These are phyloP conservation scores for Bombus polaris DNA, from an alignment of 1,140 invertebrate genomes.

Conservation along the genomic window DNA sequence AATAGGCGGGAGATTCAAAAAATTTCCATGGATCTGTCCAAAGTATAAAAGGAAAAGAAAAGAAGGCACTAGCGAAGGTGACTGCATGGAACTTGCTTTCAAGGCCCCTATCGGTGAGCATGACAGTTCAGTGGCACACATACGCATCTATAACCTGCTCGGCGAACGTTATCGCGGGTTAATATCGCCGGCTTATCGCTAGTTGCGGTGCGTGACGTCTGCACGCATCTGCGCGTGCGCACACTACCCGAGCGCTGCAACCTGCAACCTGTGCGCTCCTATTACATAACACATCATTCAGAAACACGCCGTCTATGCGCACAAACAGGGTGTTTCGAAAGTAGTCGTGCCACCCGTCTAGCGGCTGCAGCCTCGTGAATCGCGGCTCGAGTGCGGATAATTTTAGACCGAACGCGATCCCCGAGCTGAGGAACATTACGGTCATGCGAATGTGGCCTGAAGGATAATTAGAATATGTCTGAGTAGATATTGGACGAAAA, in stretches of 20 bases:
- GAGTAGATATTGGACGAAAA: too few species aligned
- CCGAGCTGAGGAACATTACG: neutral
- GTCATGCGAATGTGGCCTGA: too few species aligned
- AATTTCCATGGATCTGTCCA: neutral
- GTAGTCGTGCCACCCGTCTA: slow-evolving; percentile 7
- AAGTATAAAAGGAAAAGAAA: neutral
- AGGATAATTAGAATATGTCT: neutral
- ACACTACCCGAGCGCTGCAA: neutral
- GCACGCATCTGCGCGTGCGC: slow-evolving; percentile 22
- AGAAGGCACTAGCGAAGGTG: neutral
- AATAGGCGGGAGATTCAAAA: neutral
- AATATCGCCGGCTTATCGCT: slow-evolving; percentile 40
- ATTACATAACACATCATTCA: slow-evolving; percentile 41
- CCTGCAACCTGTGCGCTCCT: slow-evolving; percentile 18
- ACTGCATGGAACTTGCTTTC: slow-evolving; percentile 4
- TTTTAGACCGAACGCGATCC: slow-evolving; percentile 21
- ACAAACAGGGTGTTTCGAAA: slow-evolving; percentile 46
- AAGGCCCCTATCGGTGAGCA: slow-evolving; percentile 13
- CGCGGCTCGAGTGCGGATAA: neutral
- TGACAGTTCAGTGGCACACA: slow-evolving; percentile 33
- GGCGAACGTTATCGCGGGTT: slow-evolving; percentile 25
- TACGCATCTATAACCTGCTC: slow-evolving; percentile 31
- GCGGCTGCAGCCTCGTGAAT: neutral
- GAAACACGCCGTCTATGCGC: slow-evolving; percentile 8
- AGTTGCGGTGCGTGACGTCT: slow-evolving; percentile 6